Evolutionary conservation across 2,113 vertebrate genomes (phyloP).

Genomic region (Carlito syrichta): DNA sequence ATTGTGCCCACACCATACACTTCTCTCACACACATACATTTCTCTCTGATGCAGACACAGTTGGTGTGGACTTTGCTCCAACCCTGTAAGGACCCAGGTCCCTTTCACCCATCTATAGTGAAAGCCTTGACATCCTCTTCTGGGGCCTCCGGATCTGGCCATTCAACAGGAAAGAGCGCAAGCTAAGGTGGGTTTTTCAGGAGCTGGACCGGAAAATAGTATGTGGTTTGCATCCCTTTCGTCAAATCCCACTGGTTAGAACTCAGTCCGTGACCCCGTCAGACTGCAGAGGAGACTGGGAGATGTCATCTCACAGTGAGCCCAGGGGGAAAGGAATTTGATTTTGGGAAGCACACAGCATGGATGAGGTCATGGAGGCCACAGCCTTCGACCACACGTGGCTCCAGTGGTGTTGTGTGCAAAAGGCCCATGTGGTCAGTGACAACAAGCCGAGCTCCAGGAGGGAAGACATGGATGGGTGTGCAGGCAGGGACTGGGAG

Average conservation of each 20-base stretch:
- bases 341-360: neutral
- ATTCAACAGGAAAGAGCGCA: neutral
- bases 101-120: no score
- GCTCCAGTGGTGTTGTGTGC: neutral
- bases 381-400: neutral
- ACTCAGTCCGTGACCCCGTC: neutral
- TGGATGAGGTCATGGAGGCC: neutral
- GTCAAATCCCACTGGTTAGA: neutral
- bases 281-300: neutral
- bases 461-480: neutral
- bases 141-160: no score
- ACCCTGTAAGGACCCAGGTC: no score
- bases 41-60: no score
- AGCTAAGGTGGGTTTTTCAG: neutral
- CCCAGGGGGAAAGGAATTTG: neutral
- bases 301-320: neutral
- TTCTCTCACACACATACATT: no score
- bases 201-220: neutral
- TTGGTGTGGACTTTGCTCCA: no score
- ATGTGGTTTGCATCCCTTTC: neutral
- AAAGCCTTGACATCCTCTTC: no score
- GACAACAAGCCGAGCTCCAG: neutral
- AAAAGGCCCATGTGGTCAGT: neutral
- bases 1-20: no score
- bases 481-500: rapidly evolving